phyloP scores from a whole-genome alignment of 2,888 invertebrate species.

The Junonia oenone region DNA sequence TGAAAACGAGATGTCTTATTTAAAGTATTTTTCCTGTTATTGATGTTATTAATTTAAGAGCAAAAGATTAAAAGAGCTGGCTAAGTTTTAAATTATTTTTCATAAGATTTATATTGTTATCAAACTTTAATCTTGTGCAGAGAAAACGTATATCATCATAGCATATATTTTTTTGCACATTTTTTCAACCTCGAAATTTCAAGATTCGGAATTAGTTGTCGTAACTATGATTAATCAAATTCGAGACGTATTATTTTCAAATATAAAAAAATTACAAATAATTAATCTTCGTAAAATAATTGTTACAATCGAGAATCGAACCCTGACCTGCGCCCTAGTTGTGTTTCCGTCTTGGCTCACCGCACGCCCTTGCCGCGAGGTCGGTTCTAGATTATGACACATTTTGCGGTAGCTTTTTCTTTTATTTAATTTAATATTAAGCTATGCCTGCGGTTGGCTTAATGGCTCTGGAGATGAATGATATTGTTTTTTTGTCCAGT shows the following conservation, averaged over 20 bases:
- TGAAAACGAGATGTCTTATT: neutral
- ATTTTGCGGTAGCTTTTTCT: conserved; percentile 23
- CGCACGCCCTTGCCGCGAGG: conserved; percentile 15
- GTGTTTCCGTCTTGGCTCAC: conserved; percentile 12
- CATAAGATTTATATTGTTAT: no score
- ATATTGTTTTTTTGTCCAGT: neutral
- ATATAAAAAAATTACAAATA: neutral
- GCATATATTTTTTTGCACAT: no score
- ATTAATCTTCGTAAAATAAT: neutral
- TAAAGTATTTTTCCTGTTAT: no score
- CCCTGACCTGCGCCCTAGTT: conserved; percentile 17
- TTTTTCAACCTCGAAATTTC: no score
- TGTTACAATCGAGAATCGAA: neutral
- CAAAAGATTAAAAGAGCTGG: no score
- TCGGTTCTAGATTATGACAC: conserved; percentile 14
- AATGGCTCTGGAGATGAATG: neutral
- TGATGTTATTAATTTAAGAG: no score
- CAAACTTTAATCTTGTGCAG: no score
- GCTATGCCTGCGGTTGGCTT: conserved; percentile 5
- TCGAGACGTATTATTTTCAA: neutral
- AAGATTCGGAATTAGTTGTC: neutral
- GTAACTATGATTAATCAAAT: neutral
- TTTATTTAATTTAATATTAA: conserved; percentile 23
- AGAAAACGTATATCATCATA: no score
- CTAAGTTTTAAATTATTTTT: no score